phyloP scores from a whole-genome alignment of 2,113 vertebrate genomes.

The Austrofundulus limnaeus region DNA sequence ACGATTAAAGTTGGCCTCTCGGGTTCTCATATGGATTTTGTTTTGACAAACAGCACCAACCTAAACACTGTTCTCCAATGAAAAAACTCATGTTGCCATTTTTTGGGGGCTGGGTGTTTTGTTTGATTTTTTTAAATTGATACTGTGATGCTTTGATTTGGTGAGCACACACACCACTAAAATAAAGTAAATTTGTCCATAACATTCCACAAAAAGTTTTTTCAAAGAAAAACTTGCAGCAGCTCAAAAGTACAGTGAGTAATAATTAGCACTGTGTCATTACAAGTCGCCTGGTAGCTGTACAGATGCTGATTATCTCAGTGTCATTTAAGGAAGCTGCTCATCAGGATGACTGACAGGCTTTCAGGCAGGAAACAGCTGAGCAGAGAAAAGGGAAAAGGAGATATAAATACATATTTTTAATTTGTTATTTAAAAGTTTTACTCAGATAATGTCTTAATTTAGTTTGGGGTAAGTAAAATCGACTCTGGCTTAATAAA shows the following conservation, averaged over 20 bases:
- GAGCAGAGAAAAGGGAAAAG: conserved; percentile 3
- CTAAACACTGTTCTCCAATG: not conserved
- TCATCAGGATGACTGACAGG: conserved; percentile 40
- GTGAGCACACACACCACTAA: not conserved
- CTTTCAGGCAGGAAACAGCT: conserved; percentile 10
- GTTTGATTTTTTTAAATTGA: no score
- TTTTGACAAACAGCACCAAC: not conserved
- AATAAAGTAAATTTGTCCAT: not conserved
- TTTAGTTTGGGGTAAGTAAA: not conserved
- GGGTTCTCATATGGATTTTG: not conserved
- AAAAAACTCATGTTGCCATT: not conserved
- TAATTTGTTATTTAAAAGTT: conserved; percentile 7
- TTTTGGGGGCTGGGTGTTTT: not conserved
- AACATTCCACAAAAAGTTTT: not conserved
- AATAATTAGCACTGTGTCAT: conserved; percentile 26
- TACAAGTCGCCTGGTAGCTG: conserved; percentile 17
- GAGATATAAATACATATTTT: not conserved
- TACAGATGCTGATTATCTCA: conserved; percentile 33
- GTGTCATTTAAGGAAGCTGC: conserved; percentile 28
- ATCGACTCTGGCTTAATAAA: not conserved
- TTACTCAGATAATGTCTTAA: not conserved
- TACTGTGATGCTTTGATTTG: not conserved
- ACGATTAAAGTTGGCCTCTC: not conserved
- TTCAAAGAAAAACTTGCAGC: not conserved
- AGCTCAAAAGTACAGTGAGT: not conserved